phyloP scores from a whole-genome alignment of 1,140 invertebrate genomes.

The Medauroidea extradentata region DNA sequence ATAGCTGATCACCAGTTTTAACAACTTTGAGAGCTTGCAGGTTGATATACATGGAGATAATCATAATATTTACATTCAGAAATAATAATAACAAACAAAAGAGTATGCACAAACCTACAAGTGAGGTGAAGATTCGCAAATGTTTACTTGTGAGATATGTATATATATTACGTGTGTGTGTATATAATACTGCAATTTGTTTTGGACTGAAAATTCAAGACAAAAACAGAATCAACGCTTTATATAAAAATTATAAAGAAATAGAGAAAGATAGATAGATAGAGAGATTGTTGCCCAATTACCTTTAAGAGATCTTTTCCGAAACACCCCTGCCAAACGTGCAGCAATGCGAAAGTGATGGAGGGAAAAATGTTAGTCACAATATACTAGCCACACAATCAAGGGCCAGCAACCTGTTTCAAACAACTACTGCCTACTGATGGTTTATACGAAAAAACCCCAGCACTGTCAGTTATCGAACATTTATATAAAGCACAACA shows the following conservation, averaged over 20 bases:
- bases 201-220: slow-evolving; percentile 36
- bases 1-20: background rate
- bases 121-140: too few species aligned
- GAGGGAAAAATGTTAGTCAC: slow-evolving; percentile 14
- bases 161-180: too few species aligned
- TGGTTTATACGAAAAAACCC: too few species aligned
- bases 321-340: slow-evolving; percentile 71
- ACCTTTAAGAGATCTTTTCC: slow-evolving; percentile 90
- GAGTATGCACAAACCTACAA: too few species aligned
- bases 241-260: slow-evolving; percentile 17
- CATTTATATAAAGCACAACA: too few species aligned
- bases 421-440: too few species aligned
- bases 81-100: too few species aligned
- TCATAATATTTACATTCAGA: too few species aligned
- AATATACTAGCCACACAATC: slow-evolving; percentile 9
- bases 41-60: too few species aligned
- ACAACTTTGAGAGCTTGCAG: slow-evolving; percentile 6
- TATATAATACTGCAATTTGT: slow-evolving; percentile 40
- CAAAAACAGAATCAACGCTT: slow-evolving; percentile 18
- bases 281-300: slow-evolving; percentile 40
- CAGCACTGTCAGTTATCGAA: too few species aligned
- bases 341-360: slow-evolving; percentile 36
- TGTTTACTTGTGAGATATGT: too few species aligned
- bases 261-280: slow-evolving; percentile 13
- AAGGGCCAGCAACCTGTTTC: slow-evolving; percentile 13